phyloP scores from a whole-genome alignment of 2,797 vertebrate genomes.

The Macropus fuliginosus region DNA sequence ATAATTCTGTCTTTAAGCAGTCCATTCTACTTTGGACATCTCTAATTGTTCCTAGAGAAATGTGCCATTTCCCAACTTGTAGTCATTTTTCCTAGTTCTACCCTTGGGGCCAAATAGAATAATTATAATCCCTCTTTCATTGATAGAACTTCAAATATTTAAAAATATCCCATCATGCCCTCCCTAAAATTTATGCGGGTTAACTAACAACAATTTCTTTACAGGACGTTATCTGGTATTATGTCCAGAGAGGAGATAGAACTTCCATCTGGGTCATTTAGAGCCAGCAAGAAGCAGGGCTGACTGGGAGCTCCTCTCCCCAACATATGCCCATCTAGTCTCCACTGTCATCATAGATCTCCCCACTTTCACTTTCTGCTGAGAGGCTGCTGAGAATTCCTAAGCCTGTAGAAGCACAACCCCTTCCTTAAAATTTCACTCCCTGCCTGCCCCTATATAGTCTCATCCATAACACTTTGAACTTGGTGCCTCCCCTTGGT shows the following conservation, averaged over 20 bases:
- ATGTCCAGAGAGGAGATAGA: not conserved
- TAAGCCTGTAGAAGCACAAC: not conserved
- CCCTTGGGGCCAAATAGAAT: not conserved
- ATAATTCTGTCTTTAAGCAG: not conserved
- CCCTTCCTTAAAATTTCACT: not conserved
- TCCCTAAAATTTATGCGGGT: not conserved
- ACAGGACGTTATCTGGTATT: not conserved
- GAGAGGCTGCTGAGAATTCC: not conserved
- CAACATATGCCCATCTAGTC: not conserved
- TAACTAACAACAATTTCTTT: not conserved
- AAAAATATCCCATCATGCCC: not conserved
- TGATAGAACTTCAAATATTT: not conserved
- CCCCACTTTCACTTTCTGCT: not conserved
- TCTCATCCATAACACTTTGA: not conserved
- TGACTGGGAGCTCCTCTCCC: not conserved
- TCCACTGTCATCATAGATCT: not conserved
- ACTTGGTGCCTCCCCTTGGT: not conserved
- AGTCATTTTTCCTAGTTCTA: not conserved
- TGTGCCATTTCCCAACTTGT: not conserved
- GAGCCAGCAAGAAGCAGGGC: not conserved
- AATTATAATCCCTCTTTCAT: not conserved
- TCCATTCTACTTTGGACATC: not conserved
- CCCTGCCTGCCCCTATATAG: not conserved
- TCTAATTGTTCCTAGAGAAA: not conserved
- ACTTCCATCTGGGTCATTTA: not conserved